Percentiles rank a stretch among this genome's conserved stretches.
phyloP scores from a whole-genome alignment of 2,113 vertebrate genomes.

The Gopherus evgoodei region DNA sequence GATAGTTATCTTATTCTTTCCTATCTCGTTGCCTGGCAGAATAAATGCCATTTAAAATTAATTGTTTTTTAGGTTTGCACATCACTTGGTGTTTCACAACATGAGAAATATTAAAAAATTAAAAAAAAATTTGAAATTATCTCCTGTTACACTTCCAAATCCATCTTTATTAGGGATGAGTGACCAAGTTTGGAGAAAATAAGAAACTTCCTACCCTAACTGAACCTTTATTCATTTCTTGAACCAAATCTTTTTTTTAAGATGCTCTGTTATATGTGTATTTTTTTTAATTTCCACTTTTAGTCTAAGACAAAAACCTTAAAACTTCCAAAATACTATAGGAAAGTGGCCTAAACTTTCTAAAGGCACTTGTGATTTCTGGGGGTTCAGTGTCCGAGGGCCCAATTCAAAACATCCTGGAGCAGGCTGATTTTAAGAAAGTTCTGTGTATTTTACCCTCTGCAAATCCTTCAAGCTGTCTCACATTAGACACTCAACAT shows the following conservation, averaged over 20 bases:
- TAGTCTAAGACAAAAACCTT: not conserved
- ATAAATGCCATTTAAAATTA: not conserved
- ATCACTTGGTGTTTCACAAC: not conserved
- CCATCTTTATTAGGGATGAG: not conserved
- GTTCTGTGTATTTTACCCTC: not conserved
- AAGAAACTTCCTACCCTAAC: not conserved
- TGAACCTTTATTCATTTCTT: not conserved
- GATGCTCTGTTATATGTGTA: not conserved
- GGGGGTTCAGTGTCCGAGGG: not conserved
- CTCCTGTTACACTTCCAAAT: not conserved
- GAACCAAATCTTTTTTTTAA: not conserved
- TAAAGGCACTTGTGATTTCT: not conserved
- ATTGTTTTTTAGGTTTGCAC: not conserved
- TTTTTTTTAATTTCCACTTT: not conserved
- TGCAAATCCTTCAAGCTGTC: slow-evolving; percentile 3
- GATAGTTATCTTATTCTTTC: not conserved
- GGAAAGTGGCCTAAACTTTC: not conserved
- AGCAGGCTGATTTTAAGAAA: not conserved
- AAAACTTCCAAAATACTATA: not conserved
- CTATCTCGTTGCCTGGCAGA: not conserved
- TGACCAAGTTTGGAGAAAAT: not conserved
- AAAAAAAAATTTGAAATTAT: not conserved
- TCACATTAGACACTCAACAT: not conserved
- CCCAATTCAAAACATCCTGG: not conserved
- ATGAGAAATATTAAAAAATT: not conserved